Evolutionary conservation across 2,113 vertebrate species (phyloP).

Genomic region (Scophthalmus maximus): DNA sequence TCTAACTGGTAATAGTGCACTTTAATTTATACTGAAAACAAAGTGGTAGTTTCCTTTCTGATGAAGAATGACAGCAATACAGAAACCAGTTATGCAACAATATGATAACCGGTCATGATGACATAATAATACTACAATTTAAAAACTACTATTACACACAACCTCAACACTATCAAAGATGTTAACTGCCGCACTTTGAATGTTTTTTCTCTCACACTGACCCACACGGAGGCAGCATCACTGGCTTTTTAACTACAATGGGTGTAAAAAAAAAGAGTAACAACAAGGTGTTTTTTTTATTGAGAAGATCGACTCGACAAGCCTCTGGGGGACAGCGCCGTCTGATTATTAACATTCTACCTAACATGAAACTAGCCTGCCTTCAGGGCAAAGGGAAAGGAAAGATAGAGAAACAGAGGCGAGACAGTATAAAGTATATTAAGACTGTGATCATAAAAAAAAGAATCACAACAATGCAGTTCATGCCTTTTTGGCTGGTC

Average conservation of each 20-base stretch:
- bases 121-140: constrained; percentile 16
- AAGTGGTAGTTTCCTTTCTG: neutral
- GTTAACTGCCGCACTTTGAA: constrained; percentile 29
- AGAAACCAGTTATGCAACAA: neutral
- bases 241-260: constrained; percentile 53
- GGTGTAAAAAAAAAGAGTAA: constrained; percentile 47
- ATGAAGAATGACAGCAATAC: neutral
- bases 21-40: constrained; percentile 1
- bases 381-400: constrained; percentile 52
- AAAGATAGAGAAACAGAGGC: constrained; percentile 15
- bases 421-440: constrained; percentile 6
- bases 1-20: constrained; percentile 6
- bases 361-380: constrained; percentile 62
- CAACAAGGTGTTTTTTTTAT: constrained; percentile 43
- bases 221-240: constrained; percentile 5
- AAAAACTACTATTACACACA: constrained; percentile 15
- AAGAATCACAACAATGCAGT: constrained; percentile 57
- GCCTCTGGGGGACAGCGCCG: constrained; percentile 52
- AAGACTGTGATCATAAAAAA: too few relatives aligned
- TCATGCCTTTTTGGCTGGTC: constrained; percentile 26
- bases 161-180: constrained; percentile 19
- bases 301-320: constrained; percentile 42
- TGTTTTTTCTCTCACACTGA: neutral
- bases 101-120: constrained; percentile 3
- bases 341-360: constrained; percentile 67